Base-by-base conservation (phyloP, 1,140 invertebrate genomes). In the Adoxophyes honmai region DNA sequence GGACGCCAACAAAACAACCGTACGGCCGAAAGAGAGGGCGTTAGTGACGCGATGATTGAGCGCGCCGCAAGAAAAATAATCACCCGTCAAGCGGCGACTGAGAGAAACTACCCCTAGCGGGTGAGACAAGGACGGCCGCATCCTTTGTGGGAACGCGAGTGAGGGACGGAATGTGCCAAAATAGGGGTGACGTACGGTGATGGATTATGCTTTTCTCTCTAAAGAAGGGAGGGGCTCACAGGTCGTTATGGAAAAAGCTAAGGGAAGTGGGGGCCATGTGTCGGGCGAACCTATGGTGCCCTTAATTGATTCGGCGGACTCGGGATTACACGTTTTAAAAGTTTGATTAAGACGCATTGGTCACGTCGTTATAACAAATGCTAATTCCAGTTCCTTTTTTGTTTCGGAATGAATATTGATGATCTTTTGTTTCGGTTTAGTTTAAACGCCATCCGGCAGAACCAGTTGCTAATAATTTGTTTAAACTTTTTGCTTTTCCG, bases 121-220 rank as follows among this genome's bases (percentile, higher is more conserved):
- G 84, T 60, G 72, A 61, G 74, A 81, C 65, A 75, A 75, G 62
- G 82, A 81, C 18, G 37, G 74, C 65, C 51, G 75, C 76, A 78
- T 53, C 55, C 39, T 67, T 53, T 14, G 18, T 64, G 39, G 36
- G 15, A 9, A 54, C 3, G 85, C 59, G 61, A 10, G 80, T 83
- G 42, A 63, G 70, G 68, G 75, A 88, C 38, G 66, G 84, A 53
- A 57, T 58, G 75, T 69, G 64, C 83, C 88, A 84, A 89, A 90
- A 89, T 89, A 89, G 88, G 89, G 89, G 89, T 90, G 89, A 90
- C 89, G 88, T 88, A 78, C 86, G 78, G 86, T 90, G 89, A 90
- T 90, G 89, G 89, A 90, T 90, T 89, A 89, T 89, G 88, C 88
- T 89, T 90, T 90, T 89, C 88, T 89, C 88, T 89, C 86, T 86